These are phyloP conservation scores for Meloidogyne exigua DNA, from an alignment of 1,140 invertebrate genomes.

Conservation along the genomic window DNA sequence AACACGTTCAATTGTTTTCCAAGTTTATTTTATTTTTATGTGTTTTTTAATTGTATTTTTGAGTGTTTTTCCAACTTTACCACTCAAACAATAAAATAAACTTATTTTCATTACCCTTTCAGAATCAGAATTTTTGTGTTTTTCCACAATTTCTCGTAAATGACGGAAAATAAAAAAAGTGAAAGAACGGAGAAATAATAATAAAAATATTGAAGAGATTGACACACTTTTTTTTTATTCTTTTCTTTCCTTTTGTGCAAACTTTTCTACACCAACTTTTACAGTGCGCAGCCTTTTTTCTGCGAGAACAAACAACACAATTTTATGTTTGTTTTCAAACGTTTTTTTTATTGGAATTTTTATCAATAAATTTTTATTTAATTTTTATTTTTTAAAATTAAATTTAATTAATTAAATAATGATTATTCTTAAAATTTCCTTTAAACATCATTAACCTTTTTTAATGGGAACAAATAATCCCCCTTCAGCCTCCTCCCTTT, in stretches of 20 bases:
- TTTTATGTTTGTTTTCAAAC: not conserved
- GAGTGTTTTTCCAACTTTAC: too few relatives aligned
- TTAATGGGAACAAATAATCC: not conserved
- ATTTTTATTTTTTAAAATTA: not conserved
- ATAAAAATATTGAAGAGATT: not conserved
- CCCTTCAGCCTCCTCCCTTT: slow-evolving; percentile 38
- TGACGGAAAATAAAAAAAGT: not conserved
- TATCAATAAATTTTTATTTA: not conserved
- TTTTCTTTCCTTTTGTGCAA: not conserved
- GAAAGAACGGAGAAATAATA: not conserved
- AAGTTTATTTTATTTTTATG: too few relatives aligned
- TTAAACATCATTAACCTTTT: not conserved
- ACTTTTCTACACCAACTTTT: not conserved
- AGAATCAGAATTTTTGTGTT: not conserved
- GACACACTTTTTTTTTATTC: not conserved
- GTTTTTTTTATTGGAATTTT: too few relatives aligned
- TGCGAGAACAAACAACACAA: not conserved
- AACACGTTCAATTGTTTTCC: too few relatives aligned
- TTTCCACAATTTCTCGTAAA: not conserved
- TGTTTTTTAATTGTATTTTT: too few relatives aligned
- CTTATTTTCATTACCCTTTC: not conserved
- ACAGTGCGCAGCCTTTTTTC: not conserved
- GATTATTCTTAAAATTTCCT: not conserved
- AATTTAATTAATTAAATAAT: not conserved
- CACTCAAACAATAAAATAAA: not conserved